Evolutionary conservation across 92 coral and sea anemone species (phyloP).

Genomic region (Diadumene lineata): DNA sequence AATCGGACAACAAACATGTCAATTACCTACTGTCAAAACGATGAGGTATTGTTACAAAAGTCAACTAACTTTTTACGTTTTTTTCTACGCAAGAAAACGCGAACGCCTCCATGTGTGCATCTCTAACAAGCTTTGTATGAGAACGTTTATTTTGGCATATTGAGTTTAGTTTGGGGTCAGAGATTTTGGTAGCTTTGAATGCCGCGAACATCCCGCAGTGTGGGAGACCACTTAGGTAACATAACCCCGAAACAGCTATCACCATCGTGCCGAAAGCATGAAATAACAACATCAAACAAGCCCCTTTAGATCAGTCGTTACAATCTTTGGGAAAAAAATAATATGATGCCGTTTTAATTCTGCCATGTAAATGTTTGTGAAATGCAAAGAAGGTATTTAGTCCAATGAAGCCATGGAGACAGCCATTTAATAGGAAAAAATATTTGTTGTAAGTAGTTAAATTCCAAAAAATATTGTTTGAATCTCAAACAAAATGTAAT

Average conservation of each 20-base stretch:
- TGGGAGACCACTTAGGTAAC: slow-evolving; percentile 32
- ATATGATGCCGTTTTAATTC: too few relatives aligned
- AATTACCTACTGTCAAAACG: slow-evolving; percentile 77
- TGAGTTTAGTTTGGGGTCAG: slow-evolving; percentile 13
- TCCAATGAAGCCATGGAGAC: too few relatives aligned
- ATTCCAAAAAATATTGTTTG: too few relatives aligned
- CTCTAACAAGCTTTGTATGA: not conserved
- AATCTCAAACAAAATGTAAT: too few relatives aligned
- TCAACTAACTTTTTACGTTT: not conserved
- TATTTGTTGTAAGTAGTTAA: too few relatives aligned
- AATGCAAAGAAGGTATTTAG: too few relatives aligned
- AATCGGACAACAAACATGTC: slow-evolving; percentile 79
- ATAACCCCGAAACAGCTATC: slow-evolving; percentile 19
- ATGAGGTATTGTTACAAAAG: slow-evolving; percentile 62
- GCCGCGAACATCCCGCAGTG: slow-evolving; percentile 24
- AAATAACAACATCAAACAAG: slow-evolving; percentile 11
- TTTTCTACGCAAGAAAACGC: too few relatives aligned
- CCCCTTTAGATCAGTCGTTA: not conserved
- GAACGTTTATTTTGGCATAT: slow-evolving; percentile 20
- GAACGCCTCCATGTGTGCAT: not conserved
- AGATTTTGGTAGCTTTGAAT: not conserved
- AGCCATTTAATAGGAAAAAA: too few relatives aligned
- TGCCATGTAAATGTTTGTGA: too few relatives aligned
- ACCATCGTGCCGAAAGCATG: slow-evolving; percentile 29
- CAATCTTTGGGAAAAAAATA: too few relatives aligned